Evolutionary conservation across 2,888 invertebrate species (phyloP).

Genomic region (Entomobrya proxima): DNA sequence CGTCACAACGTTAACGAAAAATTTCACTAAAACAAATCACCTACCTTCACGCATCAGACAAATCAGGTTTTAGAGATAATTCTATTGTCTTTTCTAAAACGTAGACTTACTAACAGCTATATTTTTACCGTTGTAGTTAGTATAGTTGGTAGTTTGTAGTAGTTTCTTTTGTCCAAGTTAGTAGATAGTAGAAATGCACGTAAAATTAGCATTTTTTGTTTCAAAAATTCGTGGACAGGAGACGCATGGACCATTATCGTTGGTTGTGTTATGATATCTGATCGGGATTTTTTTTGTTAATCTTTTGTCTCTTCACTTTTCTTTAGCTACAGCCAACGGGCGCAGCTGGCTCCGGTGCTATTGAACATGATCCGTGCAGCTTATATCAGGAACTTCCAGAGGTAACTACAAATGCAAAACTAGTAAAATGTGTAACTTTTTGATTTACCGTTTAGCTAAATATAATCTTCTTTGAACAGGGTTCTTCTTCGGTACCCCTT

Average conservation of each 20-base stretch:
- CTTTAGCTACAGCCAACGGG: conserved; percentile 93
- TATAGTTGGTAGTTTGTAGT: too few species aligned
- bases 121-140: too few species aligned
- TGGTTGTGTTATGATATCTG: too few species aligned
- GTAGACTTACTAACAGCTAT: too few species aligned
- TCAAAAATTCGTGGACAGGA: too few species aligned
- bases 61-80: conserved; percentile 70
- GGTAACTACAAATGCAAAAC: conserved; percentile 77
- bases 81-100: too few species aligned
- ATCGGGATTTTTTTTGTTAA: too few species aligned
- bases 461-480: neutral
- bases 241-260: too few species aligned
- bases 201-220: too few species aligned
- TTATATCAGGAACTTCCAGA: conserved; percentile 85
- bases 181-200: too few species aligned
- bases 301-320: too few species aligned
- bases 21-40: neutral
- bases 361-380: conserved; percentile 97
- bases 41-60: conserved; percentile 50
- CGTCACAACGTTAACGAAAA: neutral
- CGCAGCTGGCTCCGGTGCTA: conserved; percentile 95
- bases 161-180: too few species aligned
- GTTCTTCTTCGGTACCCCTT: conserved; percentile 81
- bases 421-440: neutral
- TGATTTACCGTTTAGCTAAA: neutral